These are phyloP conservation scores for Ellobius talpinus DNA, from an alignment of 2,113 vertebrate genomes.

Conservation along the genomic window DNA sequence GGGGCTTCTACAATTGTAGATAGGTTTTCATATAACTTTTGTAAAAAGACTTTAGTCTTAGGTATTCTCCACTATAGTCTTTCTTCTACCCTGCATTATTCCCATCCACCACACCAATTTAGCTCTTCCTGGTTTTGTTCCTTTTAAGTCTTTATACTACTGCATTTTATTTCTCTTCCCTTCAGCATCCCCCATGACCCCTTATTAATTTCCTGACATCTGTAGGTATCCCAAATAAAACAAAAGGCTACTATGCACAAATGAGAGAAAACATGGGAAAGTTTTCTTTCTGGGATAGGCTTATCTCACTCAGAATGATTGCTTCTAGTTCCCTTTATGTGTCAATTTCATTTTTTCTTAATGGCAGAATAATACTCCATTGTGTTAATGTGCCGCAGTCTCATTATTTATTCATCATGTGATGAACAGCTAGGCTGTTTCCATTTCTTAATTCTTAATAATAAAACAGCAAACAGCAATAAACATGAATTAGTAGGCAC, in stretches of 20 bases:
- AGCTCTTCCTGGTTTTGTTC: not conserved
- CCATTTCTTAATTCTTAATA: not conserved
- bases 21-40: not conserved
- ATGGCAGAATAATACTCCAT: not conserved
- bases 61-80: not conserved
- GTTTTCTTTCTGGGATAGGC: not conserved
- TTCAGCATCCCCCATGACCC: not conserved
- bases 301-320: not conserved
- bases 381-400: not conserved
- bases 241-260: not conserved
- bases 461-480: not conserved
- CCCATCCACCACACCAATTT: not conserved
- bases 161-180: not conserved
- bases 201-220: not conserved
- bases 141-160: not conserved
- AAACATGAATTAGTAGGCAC: not conserved
- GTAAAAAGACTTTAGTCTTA: not conserved
- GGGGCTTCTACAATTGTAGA: not conserved
- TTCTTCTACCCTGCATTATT: not conserved
- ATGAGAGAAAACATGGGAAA: not conserved
- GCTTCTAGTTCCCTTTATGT: not conserved
- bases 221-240: not conserved
- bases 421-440: not conserved
- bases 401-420: not conserved
- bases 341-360: not conserved